phyloP scores from a whole-genome alignment of 1,140 invertebrate genomes.

The Cherax quadricarinatus region DNA sequence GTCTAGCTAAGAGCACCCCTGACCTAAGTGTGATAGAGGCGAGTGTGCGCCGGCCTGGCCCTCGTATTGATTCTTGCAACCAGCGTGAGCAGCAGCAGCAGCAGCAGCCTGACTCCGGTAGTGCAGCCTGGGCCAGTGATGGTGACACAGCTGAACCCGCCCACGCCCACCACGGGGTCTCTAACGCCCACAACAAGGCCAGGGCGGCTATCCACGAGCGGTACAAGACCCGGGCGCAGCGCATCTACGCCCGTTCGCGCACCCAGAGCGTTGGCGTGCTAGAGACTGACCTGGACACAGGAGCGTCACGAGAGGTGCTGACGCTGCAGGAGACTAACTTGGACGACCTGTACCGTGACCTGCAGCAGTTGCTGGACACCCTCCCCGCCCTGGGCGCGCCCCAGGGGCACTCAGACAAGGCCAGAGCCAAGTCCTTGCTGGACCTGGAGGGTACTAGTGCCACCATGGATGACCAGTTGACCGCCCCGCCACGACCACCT shows the following conservation, averaged over 20 bases:
- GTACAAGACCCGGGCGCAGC: constrained; percentile 48
- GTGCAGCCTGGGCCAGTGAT: constrained; percentile 70
- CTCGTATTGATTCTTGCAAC: constrained; percentile 70
- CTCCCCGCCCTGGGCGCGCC: constrained; percentile 76
- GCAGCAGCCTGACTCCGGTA: constrained; percentile 34
- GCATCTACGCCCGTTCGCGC: constrained; percentile 52
- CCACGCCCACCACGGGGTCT: constrained; percentile 57
- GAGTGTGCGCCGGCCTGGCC: constrained; percentile 58
- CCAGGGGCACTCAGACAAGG: constrained; percentile 78
- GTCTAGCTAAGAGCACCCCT: constrained; percentile 74
- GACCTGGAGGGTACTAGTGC: constrained; percentile 81
- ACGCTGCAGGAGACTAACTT: constrained; percentile 70
- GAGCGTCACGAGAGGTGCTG: constrained; percentile 51
- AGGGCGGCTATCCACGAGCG: constrained; percentile 50
- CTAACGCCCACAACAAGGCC: constrained; percentile 40
- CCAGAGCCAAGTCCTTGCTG: constrained; percentile 86
- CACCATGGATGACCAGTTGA: constrained; percentile 74
- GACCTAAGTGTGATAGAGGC: constrained; percentile 73
- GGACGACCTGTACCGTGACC: constrained; percentile 78
- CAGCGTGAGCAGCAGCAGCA: constrained; percentile 51
- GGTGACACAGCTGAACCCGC: constrained; percentile 75
- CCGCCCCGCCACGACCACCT: constrained; percentile 73
- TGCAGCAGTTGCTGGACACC: constrained; percentile 65
- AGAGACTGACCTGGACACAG: constrained; percentile 89
- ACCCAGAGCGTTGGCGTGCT: constrained; percentile 81